A percentile compares a stretch with the other conserved stretches of the same genome.
These are phyloP conservation scores for Ridgeia piscesae DNA, from an alignment of 1,140 invertebrate genomes.

Conservation along the genomic window DNA sequence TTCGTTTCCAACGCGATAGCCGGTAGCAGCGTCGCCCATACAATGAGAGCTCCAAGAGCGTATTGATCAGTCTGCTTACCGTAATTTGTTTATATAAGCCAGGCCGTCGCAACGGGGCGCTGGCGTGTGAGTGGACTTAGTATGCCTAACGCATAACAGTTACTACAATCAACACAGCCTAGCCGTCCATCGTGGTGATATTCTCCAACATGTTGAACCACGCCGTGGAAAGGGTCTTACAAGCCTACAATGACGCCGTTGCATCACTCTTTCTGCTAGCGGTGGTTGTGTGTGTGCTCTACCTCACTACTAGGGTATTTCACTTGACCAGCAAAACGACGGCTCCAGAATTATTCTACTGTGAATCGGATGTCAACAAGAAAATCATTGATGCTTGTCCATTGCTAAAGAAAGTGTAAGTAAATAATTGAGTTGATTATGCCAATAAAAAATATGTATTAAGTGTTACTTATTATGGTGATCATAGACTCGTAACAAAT, in stretches of 20 bases:
- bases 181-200: constrained; percentile 16
- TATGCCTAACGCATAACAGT: constrained; percentile 13
- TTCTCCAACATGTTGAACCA: constrained; percentile 19
- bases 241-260: neutral
- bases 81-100: constrained; percentile 6
- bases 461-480: neutral
- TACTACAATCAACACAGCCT: constrained; percentile 3
- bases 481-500: neutral
- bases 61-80: neutral
- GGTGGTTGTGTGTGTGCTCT: constrained; percentile 68
- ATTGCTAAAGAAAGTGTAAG: constrained; percentile 77
- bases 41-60: neutral
- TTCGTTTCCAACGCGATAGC: neutral
- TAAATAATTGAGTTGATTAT: constrained; percentile 41
- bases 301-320: constrained; percentile 44
- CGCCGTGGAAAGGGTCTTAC: neutral
- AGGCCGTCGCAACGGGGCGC: neutral
- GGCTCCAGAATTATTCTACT: constrained; percentile 72
- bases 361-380: constrained; percentile 73
- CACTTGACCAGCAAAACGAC: constrained; percentile 78
- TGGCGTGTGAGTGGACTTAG: neutral
- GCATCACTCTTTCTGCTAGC: constrained; percentile 10
- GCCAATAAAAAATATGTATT: constrained; percentile 3
- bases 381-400: constrained; percentile 76
- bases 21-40: neutral